A percentile compares a stretch with the other conserved stretches of the same genome.
Evolutionary conservation across 2,113 vertebrate genomes (phyloP).

Genomic region (Clupea harengus): DNA sequence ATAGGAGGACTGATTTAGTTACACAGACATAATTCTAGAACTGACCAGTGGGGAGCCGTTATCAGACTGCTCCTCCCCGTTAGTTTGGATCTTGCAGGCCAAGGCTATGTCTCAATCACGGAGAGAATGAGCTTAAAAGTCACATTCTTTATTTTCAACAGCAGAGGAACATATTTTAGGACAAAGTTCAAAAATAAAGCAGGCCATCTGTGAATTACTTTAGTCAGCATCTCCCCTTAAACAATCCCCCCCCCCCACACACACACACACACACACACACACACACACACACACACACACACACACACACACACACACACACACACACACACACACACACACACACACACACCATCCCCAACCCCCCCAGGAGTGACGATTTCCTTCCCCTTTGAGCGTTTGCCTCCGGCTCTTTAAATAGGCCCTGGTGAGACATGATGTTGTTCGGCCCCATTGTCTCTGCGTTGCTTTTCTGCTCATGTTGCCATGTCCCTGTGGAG

Average conservation of each 20-base stretch:
- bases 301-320: not conserved
- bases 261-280: not conserved
- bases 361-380: not conserved
- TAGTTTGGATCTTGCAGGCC: not conserved
- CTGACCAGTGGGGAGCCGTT: not conserved
- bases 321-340: not conserved
- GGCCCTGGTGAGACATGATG: not conserved
- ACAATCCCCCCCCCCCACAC: not conserved
- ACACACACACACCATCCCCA: not conserved
- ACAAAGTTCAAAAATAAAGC: slow-evolving; percentile 6
- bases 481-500: not conserved
- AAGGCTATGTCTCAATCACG: not conserved
- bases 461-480: not conserved
- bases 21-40: not conserved
- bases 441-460: not conserved
- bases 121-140: not conserved
- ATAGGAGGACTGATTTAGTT: not conserved
- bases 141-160: not conserved
- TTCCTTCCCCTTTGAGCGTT: slow-evolving; percentile 11
- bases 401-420: not conserved
- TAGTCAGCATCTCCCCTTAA: not conserved
- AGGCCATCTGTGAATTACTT: slow-evolving; percentile 3
- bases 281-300: not conserved
- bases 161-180: not conserved
- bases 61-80: not conserved